Evolutionary conservation across 2,888 invertebrate species (phyloP), one percentile per base, ranked within the genome.

Genomic region (Tortricodes alternella): DNA sequence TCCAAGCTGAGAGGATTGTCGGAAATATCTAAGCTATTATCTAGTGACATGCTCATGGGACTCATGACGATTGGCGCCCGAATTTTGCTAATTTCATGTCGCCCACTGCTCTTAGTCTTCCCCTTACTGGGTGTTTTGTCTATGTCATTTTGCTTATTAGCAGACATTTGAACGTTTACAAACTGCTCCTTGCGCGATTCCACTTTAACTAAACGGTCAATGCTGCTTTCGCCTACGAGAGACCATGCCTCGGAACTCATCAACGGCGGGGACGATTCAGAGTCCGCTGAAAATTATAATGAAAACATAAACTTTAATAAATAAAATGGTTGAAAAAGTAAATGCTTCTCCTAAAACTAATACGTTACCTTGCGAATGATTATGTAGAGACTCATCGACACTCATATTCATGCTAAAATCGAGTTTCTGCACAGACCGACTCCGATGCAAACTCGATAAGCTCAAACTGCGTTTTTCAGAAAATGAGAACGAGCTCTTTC

Each of bases 401-500:
- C 92, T 92, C 87, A 92, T 91, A 58, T 91, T 90, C 81, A 88
- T 88, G 61, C 88, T 91, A 61, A 92, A 91, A 66, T 92, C 91
- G 9, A 92, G 71, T 66, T 91, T 90, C 64, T 91, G 89, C 1
- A 88, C 91, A 0, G 92, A 92, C 8, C 85, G 80, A 58, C 89
- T 90, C 41, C 90, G 68, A 46, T 86, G 80, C 52, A 90, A 65
- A 58, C 85, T 89, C 0, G 86, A 81, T 78, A 89, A 73, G 46
- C 89, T 90, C 0, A 82, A 70, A 62, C 89, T 89, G 4, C 89
- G 82, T 61, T 82, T 86, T 24, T 83, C 86, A 0, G 80, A 70
- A n/a, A 82, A 75, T 1, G 77, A 80, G 27, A 78, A 63, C 0
- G 83, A 82, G 5, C 75, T 70, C 46, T 80, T 84, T 13, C 80